Evolutionary conservation across 2,797 vertebrate species (phyloP).

Genomic region (Lepus oiostolus): DNA sequence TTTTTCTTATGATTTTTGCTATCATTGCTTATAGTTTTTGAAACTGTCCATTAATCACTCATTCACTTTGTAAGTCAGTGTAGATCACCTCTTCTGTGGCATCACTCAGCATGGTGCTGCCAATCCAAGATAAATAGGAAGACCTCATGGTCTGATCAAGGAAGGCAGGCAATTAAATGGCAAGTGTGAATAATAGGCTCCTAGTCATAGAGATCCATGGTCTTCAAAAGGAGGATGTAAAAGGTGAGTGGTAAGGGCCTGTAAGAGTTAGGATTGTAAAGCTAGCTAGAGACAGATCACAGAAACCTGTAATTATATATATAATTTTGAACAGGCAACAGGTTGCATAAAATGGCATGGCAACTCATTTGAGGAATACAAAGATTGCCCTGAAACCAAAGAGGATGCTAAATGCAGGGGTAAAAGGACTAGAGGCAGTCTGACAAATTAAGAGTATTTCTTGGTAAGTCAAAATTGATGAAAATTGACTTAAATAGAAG

Average conservation of each 20-base stretch:
- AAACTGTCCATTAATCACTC: not conserved
- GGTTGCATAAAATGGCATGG: not conserved
- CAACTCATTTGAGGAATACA: constrained; percentile 7
- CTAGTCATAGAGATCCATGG: not conserved
- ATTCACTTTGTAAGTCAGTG: not conserved
- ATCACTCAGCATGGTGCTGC: not conserved
- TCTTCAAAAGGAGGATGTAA: not conserved
- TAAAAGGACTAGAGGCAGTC: not conserved
- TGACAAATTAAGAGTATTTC: constrained; percentile 49
- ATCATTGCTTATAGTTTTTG: constrained; percentile 1
- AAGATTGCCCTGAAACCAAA: not conserved
- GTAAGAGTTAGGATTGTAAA: not conserved
- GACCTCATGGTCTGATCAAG: not conserved
- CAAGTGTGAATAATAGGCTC: not conserved
- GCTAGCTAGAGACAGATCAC: not conserved
- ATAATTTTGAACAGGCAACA: not conserved
- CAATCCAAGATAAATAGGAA: not conserved
- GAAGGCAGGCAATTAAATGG: not conserved
- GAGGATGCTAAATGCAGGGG: not conserved
- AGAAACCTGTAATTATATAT: not conserved
- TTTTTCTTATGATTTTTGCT: not conserved
- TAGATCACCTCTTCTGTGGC: not conserved
- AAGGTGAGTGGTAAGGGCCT: not conserved
- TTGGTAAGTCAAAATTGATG: constrained; percentile 19
- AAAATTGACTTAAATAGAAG: constrained; percentile 28